Evolutionary conservation across 64 coral and sea anemone genomes (phyloP).

Genomic region (Montipora foliosa): DNA sequence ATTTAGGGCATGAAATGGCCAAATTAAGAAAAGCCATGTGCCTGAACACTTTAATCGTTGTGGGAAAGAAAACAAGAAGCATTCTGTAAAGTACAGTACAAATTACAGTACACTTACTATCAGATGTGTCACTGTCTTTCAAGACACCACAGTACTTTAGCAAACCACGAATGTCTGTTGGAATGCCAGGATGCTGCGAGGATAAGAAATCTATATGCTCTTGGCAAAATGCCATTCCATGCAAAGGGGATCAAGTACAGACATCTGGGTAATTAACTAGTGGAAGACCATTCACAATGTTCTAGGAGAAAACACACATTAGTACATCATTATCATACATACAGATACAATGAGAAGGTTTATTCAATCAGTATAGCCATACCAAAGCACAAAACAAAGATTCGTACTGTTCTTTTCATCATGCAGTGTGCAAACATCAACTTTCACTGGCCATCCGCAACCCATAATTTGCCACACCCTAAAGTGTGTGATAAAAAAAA

Average conservation of each 20-base stretch:
- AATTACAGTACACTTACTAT: too few relatives aligned
- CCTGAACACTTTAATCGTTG: too few relatives aligned
- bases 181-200: not conserved
- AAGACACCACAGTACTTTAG: too few relatives aligned
- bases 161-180: too few relatives aligned
- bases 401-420: not conserved
- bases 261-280: conserved; percentile 60
- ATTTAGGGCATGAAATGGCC: too few relatives aligned
- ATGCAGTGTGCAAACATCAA: conserved; percentile 61
- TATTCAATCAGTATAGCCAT: too few relatives aligned
- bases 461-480: conserved; percentile 65
- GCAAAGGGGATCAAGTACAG: conserved; percentile 16
- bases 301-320: not conserved
- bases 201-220: conserved; percentile 22
- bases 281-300: conserved; percentile 22
- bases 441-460: conserved; percentile 59
- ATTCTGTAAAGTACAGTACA: not conserved
- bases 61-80: not conserved
- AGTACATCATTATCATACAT: too few relatives aligned
- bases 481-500: too few relatives aligned
- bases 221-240: conserved; percentile 49
- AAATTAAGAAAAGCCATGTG: too few relatives aligned
- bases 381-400: too few relatives aligned
- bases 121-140: too few relatives aligned
- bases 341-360: too few relatives aligned